Evolutionary conservation across 2,113 vertebrate genomes (phyloP), one percentile per base, ranked within the genome.

Genomic region (Hyaena hyaena): DNA sequence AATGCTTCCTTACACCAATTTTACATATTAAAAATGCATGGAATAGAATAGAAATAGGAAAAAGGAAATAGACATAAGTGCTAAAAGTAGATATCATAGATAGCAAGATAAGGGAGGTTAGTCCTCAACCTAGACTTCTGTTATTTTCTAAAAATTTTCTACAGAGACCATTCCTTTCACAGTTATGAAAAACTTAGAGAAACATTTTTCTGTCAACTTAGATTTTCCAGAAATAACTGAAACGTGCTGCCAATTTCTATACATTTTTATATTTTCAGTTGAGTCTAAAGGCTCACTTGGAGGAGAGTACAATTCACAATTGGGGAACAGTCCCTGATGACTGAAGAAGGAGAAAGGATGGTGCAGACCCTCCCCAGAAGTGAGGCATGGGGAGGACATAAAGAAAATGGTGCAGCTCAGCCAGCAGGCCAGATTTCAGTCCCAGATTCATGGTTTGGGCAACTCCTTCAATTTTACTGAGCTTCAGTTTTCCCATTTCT

Each of bases 141-240:
- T 93, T 73, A 87, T 73, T 92, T 92, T 53, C 82, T 43, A 77
- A 90, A 86, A 90, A 86, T 71, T 73, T 43, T 65, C 21, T 81
- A 55, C 7, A 10, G 65, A 85, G 26, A 53, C 28, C 33, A 58
- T 92, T 87, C 73, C 15, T 83, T 84, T 84, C 16, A n/a, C 43
- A 26, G 23, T 76, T 58, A 58, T 61, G 21, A 71, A 92, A n/a
- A 74, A 10, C 5, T 65, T 82, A 61, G 16, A 61, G 43, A 74
- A 66, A 69, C 55, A 12, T 19, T 53, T 90, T 66, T 81, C 45
- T 65, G 28, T 77, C n/a, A 68, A 58, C 31, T 82, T 93, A 43
- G 76, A 58, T 74, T 93, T 82, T 93, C 43, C 82, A 55, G 55
- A 82, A 82, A 92, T 8, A 82, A 45, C 39, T 88, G 82, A 74